Evolutionary conservation across 2,797 vertebrate species (phyloP).

Genomic region (Chaetodon trifasciatus): DNA sequence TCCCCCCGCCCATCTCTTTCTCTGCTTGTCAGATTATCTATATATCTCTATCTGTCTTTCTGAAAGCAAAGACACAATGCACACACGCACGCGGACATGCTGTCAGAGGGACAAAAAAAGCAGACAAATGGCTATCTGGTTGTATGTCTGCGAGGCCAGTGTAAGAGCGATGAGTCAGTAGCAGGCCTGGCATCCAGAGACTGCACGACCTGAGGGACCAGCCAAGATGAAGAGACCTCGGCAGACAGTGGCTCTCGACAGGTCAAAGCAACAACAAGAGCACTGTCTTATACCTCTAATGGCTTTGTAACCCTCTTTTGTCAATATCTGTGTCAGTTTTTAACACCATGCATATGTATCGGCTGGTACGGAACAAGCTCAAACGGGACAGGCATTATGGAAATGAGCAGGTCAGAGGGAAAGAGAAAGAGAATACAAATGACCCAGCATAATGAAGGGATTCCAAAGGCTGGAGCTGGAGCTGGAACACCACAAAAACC

Average conservation of each 20-base stretch:
- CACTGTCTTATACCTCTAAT: conserved; percentile 32
- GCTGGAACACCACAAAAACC: conserved; percentile 36
- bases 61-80: conserved; percentile 59
- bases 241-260: conserved; percentile 36
- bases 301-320: conserved; percentile 34
- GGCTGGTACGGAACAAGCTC: conserved; percentile 44
- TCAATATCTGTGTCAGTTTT: conserved; percentile 44
- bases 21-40: conserved; percentile 79
- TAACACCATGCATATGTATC: conserved; percentile 56
- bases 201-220: conserved; percentile 58
- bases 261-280: conserved; percentile 69
- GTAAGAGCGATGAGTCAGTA: conserved; percentile 78
- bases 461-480: conserved; percentile 52
- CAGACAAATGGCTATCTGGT: conserved; percentile 75
- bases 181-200: conserved; percentile 61
- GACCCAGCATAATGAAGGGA: conserved; percentile 70
- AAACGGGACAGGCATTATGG: conserved; percentile 68
- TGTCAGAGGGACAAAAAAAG: conserved; percentile 70
- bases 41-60: conserved; percentile 79
- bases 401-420: conserved; percentile 70
- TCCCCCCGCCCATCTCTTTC: conserved; percentile 62
- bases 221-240: conserved; percentile 60
- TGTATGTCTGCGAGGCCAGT: conserved; percentile 67
- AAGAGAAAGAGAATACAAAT: conserved; percentile 72
- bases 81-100: conserved; percentile 46